Conservation (phyloP, 2,888 invertebrate genomes). For the Tridacna gigas region DNA sequence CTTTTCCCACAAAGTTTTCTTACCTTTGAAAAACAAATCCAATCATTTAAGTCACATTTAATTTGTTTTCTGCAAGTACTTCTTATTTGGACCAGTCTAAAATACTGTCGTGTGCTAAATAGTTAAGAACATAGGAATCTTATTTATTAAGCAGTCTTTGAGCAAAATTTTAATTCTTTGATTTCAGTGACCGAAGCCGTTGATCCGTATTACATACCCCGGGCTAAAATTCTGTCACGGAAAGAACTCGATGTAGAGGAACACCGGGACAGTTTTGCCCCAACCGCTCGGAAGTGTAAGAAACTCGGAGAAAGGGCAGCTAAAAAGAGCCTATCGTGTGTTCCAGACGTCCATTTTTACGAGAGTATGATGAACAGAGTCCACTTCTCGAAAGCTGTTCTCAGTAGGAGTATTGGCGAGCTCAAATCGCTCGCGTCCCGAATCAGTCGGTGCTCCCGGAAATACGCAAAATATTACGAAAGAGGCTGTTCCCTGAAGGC, state of each 20-base stretch:
- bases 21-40: too few species aligned
- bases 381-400: constrained; percentile 43
- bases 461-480: constrained; percentile 71
- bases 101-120: too few species aligned
- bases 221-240: constrained; percentile 49
- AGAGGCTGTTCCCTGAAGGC: constrained; percentile 71
- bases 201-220: constrained; percentile 61
- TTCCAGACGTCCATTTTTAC: constrained; percentile 68
- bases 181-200: constrained; percentile 65
- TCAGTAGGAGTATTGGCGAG: constrained; percentile 26
- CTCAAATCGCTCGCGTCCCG: constrained; percentile 65
- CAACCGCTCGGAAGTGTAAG: constrained; percentile 73
- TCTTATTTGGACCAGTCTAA: too few species aligned
- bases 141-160: too few species aligned
- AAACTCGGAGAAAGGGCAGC: constrained; percentile 78
- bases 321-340: constrained; percentile 73
- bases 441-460: constrained; percentile 70
- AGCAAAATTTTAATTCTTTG: too few species aligned
- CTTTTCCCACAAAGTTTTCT: neutral
- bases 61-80: too few species aligned
- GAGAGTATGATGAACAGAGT: constrained; percentile 66
- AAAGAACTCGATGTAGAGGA: constrained; percentile 57
- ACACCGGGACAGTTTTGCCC: constrained; percentile 63
- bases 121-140: too few species aligned
- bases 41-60: too few species aligned